phyloP scores from a whole-genome alignment of 1,140 invertebrate species.

The Drosophila simulans region DNA sequence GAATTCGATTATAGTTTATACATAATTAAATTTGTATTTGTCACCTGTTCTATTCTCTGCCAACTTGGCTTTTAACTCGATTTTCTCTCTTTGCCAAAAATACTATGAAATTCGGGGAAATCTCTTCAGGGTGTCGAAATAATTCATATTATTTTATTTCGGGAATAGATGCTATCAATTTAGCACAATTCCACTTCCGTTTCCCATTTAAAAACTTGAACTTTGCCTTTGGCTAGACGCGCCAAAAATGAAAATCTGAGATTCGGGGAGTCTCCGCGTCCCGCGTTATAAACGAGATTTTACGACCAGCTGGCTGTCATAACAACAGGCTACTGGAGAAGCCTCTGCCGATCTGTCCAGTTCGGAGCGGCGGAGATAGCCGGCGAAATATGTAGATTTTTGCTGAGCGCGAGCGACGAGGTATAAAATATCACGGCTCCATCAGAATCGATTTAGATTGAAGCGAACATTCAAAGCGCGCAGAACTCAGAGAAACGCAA shows the following conservation, averaged over 20 bases:
- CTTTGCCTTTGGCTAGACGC: constrained; percentile 17
- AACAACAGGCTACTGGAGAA: constrained; percentile 70
- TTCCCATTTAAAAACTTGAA: constrained; percentile 40
- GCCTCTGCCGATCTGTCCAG: constrained; percentile 24
- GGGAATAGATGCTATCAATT: constrained; percentile 33
- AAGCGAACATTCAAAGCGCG: constrained; percentile 69
- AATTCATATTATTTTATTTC: constrained; percentile 30
- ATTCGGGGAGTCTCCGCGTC: not conserved
- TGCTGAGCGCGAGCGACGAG: constrained; percentile 40
- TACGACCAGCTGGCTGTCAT: constrained; percentile 77
- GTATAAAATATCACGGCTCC: constrained; percentile 81
- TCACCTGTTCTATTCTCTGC: constrained; percentile 61
- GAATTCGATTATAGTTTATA: constrained; percentile 52
- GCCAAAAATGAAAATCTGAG: constrained; percentile 25
- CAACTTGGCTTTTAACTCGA: constrained; percentile 13
- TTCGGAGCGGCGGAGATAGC: constrained; percentile 8
- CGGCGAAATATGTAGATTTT: constrained; percentile 34
- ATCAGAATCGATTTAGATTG: constrained; percentile 83
- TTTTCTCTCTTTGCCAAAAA: constrained; percentile 34
- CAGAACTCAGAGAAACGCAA: constrained; percentile 51
- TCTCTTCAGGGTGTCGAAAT: constrained; percentile 3
- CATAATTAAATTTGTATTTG: constrained; percentile 74
- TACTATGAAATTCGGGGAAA: constrained; percentile 1
- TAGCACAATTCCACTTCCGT: constrained; percentile 52
- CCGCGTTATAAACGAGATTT: constrained; percentile 61